Conservation (phyloP, 92 coral and sea anemone species). For the Heliopora coerulea region DNA sequence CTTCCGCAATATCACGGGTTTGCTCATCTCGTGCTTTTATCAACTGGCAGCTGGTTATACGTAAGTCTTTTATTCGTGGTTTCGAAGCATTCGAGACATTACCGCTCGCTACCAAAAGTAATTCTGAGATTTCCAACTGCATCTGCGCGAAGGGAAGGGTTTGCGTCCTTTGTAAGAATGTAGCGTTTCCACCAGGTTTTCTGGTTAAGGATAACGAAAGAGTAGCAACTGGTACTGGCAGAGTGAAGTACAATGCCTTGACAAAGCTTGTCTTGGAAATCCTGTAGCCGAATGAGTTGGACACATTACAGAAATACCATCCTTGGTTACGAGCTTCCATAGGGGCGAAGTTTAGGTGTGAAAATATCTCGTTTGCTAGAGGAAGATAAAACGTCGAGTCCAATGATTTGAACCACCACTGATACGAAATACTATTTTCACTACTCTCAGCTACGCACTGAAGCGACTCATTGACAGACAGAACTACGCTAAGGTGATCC, state of each 20-base stretch:
- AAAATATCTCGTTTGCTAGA: slow-evolving; percentile 44
- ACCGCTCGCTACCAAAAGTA: not conserved
- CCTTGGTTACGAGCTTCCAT: slow-evolving; percentile 51
- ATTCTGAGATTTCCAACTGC: not conserved
- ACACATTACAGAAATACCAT: slow-evolving; percentile 63
- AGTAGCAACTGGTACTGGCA: slow-evolving; percentile 52
- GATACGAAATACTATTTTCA: slow-evolving; percentile 43
- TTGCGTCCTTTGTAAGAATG: not conserved
- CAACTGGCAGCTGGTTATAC: not conserved
- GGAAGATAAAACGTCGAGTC: slow-evolving; percentile 9
- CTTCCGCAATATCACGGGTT: slow-evolving; percentile 25
- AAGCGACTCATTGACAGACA: slow-evolving; percentile 43
- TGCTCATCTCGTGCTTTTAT: not conserved
- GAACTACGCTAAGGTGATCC: slow-evolving; percentile 39
- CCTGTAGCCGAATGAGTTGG: slow-evolving; percentile 59
- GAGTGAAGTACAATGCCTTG: slow-evolving; percentile 50
- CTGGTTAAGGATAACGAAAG: slow-evolving; percentile 1
- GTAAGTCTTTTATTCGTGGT: not conserved
- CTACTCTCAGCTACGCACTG: slow-evolving; percentile 52
- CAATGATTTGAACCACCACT: slow-evolving; percentile 62
- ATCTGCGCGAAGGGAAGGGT: not conserved
- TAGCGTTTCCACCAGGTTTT: not conserved
- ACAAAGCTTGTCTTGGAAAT: slow-evolving; percentile 53
- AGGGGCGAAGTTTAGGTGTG: slow-evolving; percentile 45
- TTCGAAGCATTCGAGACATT: not conserved